Evolutionary conservation across 2,888 invertebrate genomes (phyloP), one percentile per base, ranked within the genome.

Genomic region (Hedychridium roseum): DNA sequence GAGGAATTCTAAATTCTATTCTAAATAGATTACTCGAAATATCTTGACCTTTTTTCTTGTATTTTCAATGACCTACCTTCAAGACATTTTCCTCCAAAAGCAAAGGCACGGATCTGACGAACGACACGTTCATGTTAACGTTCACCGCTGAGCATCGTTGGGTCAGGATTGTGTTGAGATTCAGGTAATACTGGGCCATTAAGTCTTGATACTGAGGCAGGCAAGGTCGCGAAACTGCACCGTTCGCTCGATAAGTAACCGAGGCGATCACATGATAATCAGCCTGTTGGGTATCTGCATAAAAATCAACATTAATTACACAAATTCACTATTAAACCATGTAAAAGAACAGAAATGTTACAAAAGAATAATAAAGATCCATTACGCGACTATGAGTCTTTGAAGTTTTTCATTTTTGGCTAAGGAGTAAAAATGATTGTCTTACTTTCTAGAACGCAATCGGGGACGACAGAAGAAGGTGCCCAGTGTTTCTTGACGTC

Each of bases 131-230:
- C 84, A 96, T 94, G 73, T 94, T 92, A 0, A 96, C 94, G 68
- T 94, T 95, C 35, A 95, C 92, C 2, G 94, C 94, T 0, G 96
- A 96, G 78, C 97, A 97, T 63, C 95, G 87, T 72, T 94, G 92
- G 0, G 94, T 92, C 9, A 97, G 82, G 51, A 94, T 84, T 46
- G 84, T 86, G 68, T 95, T 94, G 2, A 97, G 81, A 31, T 88
- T 86, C 18, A 82, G 80, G 66, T 93, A 93, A 70, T 92, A 91
- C 71, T 94, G 92, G 0, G 90, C 83, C 54, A 92, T 82, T 9
- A 92, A 81, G 56, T 93, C 92, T 63, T 90, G 90, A 74, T 95
- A 95, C 73, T 94, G 92, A 1, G 87, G 86, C 41, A 94, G 81
- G 74, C 95, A 96, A 4, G 89, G 85, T 50, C 86, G 86, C 1